Evolutionary conservation across 2,797 vertebrate genomes (phyloP), one percentile per base, ranked within the genome.

Genomic region (Fratercula arctica): DNA sequence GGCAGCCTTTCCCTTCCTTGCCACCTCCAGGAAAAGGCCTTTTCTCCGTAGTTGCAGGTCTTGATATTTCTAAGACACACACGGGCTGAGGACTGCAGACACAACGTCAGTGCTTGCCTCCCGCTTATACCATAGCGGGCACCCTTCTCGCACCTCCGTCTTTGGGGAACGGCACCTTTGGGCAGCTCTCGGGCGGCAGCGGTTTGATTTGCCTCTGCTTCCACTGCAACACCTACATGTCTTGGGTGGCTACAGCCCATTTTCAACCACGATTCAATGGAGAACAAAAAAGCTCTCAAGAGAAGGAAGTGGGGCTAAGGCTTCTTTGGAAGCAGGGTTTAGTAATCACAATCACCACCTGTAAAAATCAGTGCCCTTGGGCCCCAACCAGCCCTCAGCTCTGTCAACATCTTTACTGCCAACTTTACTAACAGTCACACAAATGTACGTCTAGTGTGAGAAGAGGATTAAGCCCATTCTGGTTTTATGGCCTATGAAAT

Each of bases 361-460:
- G 90, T 93, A 96, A 95, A 96, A 94, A 91, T 74, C 56, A 73
- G 69, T 91, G 91, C 94, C 89, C 90, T 94, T 96, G 96, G 91
- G 85, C 63, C 85, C 31, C 67, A 53, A 90, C 94, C 96, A 96
- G 90, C 80, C 63, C 63, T 93, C 85, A 48, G 70, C 78, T 96
- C 87, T 93, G 94, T 94, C 96, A 96, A 87, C 93, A 95, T 87
- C 93, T 95, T 95, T 88, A 79, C 75, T 96, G 94, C 94, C 90
- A 96, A 95, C 95, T 97, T 95, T 64, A 93, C 90, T 74, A 95
- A 86, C 85, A 91, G 90, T 93, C 91, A 90, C 94, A 94, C 90
- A 94, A 94, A 94, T 94, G 95, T 96, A 95, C 96, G 94, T 90
- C 85, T 89, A 70, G 77, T 95, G 90, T 93, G 93, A 95, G 91